A percentile compares a stretch with the other conserved stretches of the same genome.
Evolutionary conservation across 2,113 vertebrate genomes (phyloP).

Genomic region (Rhinogobius similis): DNA sequence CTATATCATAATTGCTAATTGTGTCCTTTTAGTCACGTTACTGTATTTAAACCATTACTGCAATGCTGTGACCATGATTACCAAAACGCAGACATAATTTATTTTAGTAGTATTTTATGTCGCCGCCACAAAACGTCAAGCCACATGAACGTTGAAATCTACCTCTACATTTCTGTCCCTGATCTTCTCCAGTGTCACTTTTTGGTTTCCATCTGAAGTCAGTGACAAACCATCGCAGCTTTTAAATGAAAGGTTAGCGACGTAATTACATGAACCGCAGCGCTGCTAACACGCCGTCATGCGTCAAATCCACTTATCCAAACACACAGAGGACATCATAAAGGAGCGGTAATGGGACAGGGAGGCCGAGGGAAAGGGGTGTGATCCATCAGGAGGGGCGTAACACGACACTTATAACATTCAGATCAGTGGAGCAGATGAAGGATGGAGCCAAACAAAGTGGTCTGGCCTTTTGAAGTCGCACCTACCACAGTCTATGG

Average conservation of each 20-base stretch:
- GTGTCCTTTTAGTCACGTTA: no score
- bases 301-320: slow-evolving; percentile 58
- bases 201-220: neutral
- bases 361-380: slow-evolving; percentile 34
- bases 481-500: slow-evolving; percentile 24
- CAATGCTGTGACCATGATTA: neutral
- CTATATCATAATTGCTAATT: no score
- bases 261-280: slow-evolving; percentile 37
- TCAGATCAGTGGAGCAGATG: slow-evolving; percentile 23
- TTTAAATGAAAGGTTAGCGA: slow-evolving; percentile 29
- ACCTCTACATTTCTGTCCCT: slow-evolving; percentile 11
- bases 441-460: slow-evolving; percentile 42
- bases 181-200: slow-evolving; percentile 9
- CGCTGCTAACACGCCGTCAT: slow-evolving; percentile 30
- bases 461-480: slow-evolving; percentile 57
- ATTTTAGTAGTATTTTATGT: neutral
- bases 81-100: neutral
- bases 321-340: slow-evolving; percentile 49
- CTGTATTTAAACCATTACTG: neutral
- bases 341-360: slow-evolving; percentile 39
- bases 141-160: slow-evolving; percentile 23
- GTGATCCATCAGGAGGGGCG: slow-evolving; percentile 52
- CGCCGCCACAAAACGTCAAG: neutral
- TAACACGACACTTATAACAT: slow-evolving; percentile 59
- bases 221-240: slow-evolving; percentile 2